Evolutionary conservation across 2,888 invertebrate species (phyloP).

Genomic region (Leptinotarsa tumamoca): DNA sequence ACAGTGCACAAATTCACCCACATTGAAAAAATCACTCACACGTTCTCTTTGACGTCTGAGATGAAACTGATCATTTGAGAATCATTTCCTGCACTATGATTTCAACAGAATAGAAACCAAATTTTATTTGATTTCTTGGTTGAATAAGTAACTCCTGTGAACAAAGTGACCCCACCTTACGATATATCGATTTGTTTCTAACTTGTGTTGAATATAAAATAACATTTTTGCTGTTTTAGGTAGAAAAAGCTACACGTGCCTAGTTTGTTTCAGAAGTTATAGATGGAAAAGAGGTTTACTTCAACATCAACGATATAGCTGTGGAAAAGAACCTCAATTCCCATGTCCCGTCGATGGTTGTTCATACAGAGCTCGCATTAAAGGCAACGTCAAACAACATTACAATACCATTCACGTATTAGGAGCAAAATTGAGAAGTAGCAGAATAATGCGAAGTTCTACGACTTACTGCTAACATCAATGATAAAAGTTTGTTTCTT

Average conservation of each 20-base stretch:
- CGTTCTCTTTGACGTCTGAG: too few species aligned
- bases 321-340: conserved; percentile 48
- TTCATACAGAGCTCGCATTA: conserved; percentile 47
- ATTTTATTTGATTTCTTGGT: too few species aligned
- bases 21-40: too few species aligned
- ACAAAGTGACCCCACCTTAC: too few species aligned
- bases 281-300: conserved; percentile 42
- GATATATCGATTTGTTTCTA: background rate
- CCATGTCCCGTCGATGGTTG: conserved; percentile 49
- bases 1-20: too few species aligned
- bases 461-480: background rate
- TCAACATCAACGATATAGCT: conserved; percentile 44
- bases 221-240: conserved; percentile 26
- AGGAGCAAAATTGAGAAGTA: conserved; percentile 1
- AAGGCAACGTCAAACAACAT: conserved; percentile 45
- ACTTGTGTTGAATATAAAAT: background rate
- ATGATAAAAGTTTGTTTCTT: too few species aligned
- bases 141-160: too few species aligned
- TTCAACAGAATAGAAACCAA: too few species aligned
- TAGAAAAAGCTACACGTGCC: conserved; percentile 27
- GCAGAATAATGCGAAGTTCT: background rate
- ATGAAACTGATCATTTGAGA: too few species aligned
- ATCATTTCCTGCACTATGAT: too few species aligned
- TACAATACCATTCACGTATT: conserved; percentile 30
- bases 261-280: conserved; percentile 42